Evolutionary conservation across 2,888 invertebrate genomes (phyloP).

Genomic region (Metallyticus violacea): DNA sequence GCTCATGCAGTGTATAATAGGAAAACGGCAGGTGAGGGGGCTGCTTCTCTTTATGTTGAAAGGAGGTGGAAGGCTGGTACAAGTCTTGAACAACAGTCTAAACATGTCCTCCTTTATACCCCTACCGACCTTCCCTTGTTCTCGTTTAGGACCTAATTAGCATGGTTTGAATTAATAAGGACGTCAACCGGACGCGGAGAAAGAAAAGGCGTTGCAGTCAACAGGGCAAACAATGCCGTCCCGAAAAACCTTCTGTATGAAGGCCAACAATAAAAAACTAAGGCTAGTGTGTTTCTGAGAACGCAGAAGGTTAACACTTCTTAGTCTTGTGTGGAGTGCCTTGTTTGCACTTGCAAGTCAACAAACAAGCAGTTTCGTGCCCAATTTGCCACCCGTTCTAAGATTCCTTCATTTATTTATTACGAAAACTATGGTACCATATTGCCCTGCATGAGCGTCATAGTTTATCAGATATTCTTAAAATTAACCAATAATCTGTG

Average conservation of each 20-base stretch:
- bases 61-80: neutral
- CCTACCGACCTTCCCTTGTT: neutral
- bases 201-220: no score
- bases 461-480: no score
- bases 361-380: neutral
- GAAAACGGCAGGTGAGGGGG: no score
- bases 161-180: slow-evolving; percentile 23
- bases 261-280: neutral
- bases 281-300: neutral
- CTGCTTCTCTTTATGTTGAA: neutral
- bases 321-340: neutral
- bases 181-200: neutral
- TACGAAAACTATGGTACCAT: no score
- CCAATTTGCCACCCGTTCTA: neutral
- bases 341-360: neutral
- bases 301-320: neutral
- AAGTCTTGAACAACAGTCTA: neutral
- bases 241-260: neutral
- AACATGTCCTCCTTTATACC: neutral
- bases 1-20: neutral
- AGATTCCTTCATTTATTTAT: neutral
- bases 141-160: slow-evolving; percentile 27
- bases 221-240: neutral
- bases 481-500: no score
- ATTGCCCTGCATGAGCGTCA: no score